phyloP scores from a whole-genome alignment of 1,140 invertebrate species.

The Agrilus planipennis region DNA sequence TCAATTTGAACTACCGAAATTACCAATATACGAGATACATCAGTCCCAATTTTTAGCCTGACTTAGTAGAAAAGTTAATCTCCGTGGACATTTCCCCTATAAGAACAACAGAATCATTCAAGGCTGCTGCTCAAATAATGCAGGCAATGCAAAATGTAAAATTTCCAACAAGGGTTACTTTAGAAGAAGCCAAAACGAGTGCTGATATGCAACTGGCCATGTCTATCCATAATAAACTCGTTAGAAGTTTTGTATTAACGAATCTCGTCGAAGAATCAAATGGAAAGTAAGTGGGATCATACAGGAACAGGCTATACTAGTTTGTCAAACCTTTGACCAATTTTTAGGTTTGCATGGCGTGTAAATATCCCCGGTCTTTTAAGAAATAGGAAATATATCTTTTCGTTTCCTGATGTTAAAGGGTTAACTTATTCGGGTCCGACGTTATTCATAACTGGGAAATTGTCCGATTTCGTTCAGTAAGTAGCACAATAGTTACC shows the following conservation, averaged over 20 bases:
- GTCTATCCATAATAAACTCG: slow-evolving; percentile 34
- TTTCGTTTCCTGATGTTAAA: slow-evolving; percentile 44
- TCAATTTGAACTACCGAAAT: background rate
- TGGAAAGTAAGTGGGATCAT: slow-evolving; percentile 8
- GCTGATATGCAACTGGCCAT: slow-evolving; percentile 41
- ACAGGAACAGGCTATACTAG: slow-evolving; percentile 19
- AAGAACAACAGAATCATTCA: slow-evolving; percentile 38
- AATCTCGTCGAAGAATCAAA: slow-evolving; percentile 31
- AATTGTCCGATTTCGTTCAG: slow-evolving; percentile 65
- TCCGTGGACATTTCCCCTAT: slow-evolving; percentile 78
- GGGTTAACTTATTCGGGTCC: slow-evolving; percentile 48
- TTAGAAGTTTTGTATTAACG: slow-evolving; percentile 42
- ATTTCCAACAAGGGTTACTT: slow-evolving; percentile 43
- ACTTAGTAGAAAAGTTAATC: slow-evolving; percentile 64
- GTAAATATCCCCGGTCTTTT: slow-evolving; percentile 31
- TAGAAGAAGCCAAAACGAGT: slow-evolving; percentile 52
- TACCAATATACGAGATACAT: slow-evolving; percentile 42
- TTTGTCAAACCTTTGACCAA: background rate
- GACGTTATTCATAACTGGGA: slow-evolving; percentile 72
- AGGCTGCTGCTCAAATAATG: slow-evolving; percentile 53
- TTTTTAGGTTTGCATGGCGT: slow-evolving; percentile 29
- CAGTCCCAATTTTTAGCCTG: slow-evolving; percentile 50
- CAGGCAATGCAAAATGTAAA: slow-evolving; percentile 48
- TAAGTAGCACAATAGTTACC: slow-evolving; percentile 31
- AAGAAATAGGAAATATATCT: slow-evolving; percentile 40